Percentiles rank a stretch among this genome's conserved stretches.
Conservation (phyloP, 2,888 invertebrate genomes). For the Xestia sexstrigata region DNA sequence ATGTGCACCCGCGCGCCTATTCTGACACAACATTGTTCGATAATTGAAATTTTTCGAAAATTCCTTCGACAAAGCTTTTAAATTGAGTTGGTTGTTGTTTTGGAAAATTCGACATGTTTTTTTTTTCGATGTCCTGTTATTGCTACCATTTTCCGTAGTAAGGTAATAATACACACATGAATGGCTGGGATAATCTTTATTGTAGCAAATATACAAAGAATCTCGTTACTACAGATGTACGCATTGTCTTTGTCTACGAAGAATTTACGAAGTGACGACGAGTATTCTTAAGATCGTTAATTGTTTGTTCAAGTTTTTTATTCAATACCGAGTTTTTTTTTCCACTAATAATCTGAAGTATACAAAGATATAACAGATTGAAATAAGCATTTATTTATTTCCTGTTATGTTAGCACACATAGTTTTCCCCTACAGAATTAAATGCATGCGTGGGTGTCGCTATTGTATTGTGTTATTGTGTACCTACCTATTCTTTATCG, state of each 20-base stretch:
- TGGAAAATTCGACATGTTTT: background rate
- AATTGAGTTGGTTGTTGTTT: slow-evolving; percentile 24
- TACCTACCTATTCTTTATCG: background rate
- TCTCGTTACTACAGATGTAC: background rate
- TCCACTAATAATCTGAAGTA: background rate
- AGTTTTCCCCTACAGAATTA: background rate
- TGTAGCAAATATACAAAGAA: background rate
- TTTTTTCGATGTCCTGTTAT: background rate
- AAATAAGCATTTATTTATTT: background rate
- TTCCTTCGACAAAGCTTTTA: slow-evolving; percentile 6
- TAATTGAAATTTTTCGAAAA: slow-evolving; percentile 24
- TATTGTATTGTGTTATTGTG: background rate
- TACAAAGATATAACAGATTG: background rate
- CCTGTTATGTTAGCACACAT: background rate
- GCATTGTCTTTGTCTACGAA: background rate
- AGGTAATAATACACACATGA: background rate
- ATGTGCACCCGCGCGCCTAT: slow-evolving; percentile 36
- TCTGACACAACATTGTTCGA: slow-evolving; percentile 41
- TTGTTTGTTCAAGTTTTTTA: background rate
- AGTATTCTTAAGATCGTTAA: background rate
- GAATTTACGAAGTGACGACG: background rate
- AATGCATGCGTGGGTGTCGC: background rate
- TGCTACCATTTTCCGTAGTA: background rate
- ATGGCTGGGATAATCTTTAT: background rate
- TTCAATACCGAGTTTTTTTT: too few species aligned